Percentiles rank a stretch among this genome's conserved stretches.
Conservation (phyloP, 2,888 invertebrate species). For the Diloba caeruleocephala region DNA sequence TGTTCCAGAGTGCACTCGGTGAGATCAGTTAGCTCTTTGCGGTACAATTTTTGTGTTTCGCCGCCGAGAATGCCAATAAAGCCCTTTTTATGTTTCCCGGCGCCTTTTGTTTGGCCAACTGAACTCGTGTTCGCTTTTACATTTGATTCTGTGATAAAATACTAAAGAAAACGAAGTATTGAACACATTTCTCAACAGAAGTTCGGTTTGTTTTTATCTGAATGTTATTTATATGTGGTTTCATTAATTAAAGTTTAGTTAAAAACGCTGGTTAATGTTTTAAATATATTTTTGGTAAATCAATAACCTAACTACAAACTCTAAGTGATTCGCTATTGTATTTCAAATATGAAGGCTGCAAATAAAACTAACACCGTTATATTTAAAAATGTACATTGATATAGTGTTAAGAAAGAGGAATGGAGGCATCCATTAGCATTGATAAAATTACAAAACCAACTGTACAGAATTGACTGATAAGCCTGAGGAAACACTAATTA, state of each 20-base stretch:
- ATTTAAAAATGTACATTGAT: background rate
- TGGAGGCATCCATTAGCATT: slow-evolving; percentile 10
- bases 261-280: slow-evolving; percentile 14
- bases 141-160: slow-evolving; percentile 54
- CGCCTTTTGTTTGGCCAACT: slow-evolving; percentile 63
- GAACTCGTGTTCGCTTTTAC: slow-evolving; percentile 48
- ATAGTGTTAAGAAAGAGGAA: background rate
- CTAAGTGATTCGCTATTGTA: slow-evolving; percentile 11
- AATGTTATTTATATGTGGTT: slow-evolving; percentile 31
- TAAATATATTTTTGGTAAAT: slow-evolving; percentile 28
- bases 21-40: slow-evolving; percentile 77
- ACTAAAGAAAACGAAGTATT: slow-evolving; percentile 39
- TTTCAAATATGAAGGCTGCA: slow-evolving; percentile 6
- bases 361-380: background rate
- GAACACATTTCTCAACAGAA: slow-evolving; percentile 32
- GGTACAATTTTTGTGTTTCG: slow-evolving; percentile 68
- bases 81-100: slow-evolving; percentile 69
- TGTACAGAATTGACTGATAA: slow-evolving; percentile 6
- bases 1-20: slow-evolving; percentile 66
- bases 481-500: slow-evolving; percentile 17
- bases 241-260: slow-evolving; percentile 32
- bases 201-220: slow-evolving; percentile 27
- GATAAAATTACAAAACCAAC: slow-evolving; percentile 12
- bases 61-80: slow-evolving; percentile 75
- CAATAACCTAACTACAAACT: slow-evolving; percentile 18